Evolutionary conservation across 2,113 vertebrate genomes (phyloP).

Genomic region (Parotia lawesii): DNA sequence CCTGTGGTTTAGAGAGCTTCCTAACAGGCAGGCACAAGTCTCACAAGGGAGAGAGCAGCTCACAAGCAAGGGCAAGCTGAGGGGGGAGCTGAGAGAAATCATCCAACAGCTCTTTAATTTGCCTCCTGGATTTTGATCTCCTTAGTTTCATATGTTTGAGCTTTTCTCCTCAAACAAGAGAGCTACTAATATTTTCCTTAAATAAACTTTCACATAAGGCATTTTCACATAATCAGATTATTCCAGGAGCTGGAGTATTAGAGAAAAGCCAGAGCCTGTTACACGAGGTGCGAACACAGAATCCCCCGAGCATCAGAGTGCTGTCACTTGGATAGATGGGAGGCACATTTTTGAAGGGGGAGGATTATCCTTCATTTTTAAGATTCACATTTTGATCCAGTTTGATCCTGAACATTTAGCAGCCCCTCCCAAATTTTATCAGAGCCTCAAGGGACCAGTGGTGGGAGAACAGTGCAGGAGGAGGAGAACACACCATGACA

Average conservation of each 20-base stretch:
- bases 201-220: neutral
- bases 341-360: neutral
- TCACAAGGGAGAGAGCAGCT: neutral
- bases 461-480: neutral
- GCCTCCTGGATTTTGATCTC: neutral
- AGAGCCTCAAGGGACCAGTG: neutral
- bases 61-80: neutral
- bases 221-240: conserved; percentile 1
- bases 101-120: neutral
- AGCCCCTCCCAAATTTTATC: neutral
- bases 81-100: neutral
- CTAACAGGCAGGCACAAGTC: neutral
- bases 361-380: neutral
- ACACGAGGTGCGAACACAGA: neutral
- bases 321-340: neutral
- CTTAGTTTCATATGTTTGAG: neutral
- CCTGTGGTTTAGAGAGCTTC: neutral
- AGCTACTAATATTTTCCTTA: neutral
- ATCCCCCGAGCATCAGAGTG: neutral
- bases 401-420: neutral
- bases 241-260: neutral
- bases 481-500: neutral
- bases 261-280: neutral
- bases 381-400: neutral
- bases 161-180: neutral